These are phyloP conservation scores for Ciconia nigra DNA, from an alignment of 2,797 vertebrate species.

Conservation along the genomic window DNA sequence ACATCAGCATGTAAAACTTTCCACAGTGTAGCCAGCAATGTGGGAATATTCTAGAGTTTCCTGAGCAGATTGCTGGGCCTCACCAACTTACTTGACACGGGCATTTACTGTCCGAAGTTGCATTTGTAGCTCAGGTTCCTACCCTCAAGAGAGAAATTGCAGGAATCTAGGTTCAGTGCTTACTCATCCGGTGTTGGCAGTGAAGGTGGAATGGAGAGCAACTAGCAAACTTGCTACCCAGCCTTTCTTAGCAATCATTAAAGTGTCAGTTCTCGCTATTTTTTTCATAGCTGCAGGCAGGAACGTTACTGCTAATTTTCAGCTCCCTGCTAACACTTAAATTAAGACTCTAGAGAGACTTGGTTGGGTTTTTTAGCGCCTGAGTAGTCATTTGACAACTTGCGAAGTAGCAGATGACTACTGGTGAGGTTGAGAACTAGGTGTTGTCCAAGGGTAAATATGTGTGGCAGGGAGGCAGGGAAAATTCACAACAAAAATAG, in stretches of 20 bases:
- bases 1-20: neutral
- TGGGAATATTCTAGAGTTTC: neutral
- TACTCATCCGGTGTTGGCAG: neutral
- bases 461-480: slow-evolving; percentile 13
- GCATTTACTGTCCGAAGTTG: neutral
- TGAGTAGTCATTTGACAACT: slow-evolving; percentile 58
- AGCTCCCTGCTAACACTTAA: slow-evolving; percentile 59
- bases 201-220: slow-evolving; percentile 38
- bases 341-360: slow-evolving; percentile 52
- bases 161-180: neutral
- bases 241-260: slow-evolving; percentile 48
- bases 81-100: neutral
- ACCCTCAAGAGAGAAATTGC: neutral
- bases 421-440: slow-evolving; percentile 46
- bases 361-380: slow-evolving; percentile 41
- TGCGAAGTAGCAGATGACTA: slow-evolving; percentile 49
- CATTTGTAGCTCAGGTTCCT: neutral
- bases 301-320: slow-evolving; percentile 56
- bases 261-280: slow-evolving; percentile 43
- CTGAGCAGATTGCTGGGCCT: neutral
- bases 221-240: neutral
- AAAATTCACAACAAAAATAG: slow-evolving; percentile 52
- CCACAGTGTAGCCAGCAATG: neutral
- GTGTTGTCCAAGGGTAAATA: slow-evolving; percentile 61
- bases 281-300: slow-evolving; percentile 39